Base-by-base conservation (phyloP, 1,140 invertebrate genomes). In the Saccostrea glomerata region DNA sequence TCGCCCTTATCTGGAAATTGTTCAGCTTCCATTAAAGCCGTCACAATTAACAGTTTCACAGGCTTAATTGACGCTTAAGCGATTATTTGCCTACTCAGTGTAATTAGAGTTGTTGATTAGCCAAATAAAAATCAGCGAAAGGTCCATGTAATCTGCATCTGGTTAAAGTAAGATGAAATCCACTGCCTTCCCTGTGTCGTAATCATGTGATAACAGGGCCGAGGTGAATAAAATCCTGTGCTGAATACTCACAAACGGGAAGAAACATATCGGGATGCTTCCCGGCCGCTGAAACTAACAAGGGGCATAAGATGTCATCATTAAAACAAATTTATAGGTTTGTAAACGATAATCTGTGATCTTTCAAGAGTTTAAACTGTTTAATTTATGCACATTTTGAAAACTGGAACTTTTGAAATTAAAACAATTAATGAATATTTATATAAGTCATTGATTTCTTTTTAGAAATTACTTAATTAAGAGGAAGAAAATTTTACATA, bases 21-120 rank as follows among this genome's bases (percentile, higher is more conserved):
- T 77, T 77, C 23, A 77, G 70, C 70, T 77, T 77, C 70, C 70
- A 77, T 77, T 77, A 77, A 25, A 30, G 23, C 70, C 25, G 70
- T 77, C 25, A 77, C 70, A 77, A 77, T 77, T 77, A 77, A 77
- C 70, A 40, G 70, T 25, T 77, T 77, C 70, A 77, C 70, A 77
- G 25, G 25, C 25, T 36, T 77, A 77, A 77, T 77, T 77, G 70
- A 77, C 70, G 70, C 70, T 77, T 77, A 25, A 5, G 70, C 70
- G 70, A 77, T 77, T 77, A 77, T 77, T 77, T 77, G 70, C 70
- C 70, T 77, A 77, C 70, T 77, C 70, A 77, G 13, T 77, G 70
- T 77, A 77, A 77, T 77, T 77, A 77, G 70, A 77, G 23, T 77
- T 77, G 70, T 77, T 77, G 70, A 77, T 77, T 77, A 77, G 30